These are phyloP conservation scores for Rhopalosiphum padi DNA, from an alignment of 1,140 invertebrate species.

Conservation along the genomic window DNA sequence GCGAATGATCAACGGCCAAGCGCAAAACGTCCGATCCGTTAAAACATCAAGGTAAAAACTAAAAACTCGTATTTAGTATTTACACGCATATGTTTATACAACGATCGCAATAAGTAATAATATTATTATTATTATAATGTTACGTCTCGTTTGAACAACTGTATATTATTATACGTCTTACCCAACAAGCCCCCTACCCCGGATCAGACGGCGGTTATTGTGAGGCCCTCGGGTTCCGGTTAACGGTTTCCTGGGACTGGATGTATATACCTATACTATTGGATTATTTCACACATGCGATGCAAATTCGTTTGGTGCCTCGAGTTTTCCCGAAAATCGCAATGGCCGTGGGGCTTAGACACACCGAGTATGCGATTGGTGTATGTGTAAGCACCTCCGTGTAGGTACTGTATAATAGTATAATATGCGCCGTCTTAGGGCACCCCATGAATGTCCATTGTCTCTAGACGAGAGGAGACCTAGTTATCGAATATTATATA, in stretches of 20 bases:
- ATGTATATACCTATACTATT: neutral
- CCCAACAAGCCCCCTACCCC: neutral
- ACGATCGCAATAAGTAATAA: neutral
- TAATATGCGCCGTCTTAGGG: neutral
- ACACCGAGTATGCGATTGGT: neutral
- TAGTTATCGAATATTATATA: neutral
- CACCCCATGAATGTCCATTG: neutral
- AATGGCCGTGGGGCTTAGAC: neutral
- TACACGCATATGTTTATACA: neutral
- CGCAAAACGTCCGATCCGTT: neutral
- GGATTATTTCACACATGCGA: neutral
- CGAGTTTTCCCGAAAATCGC: neutral
- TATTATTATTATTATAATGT: neutral
- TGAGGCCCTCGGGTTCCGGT: slow-evolving; percentile 23
- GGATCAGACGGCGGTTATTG: too few relatives aligned
- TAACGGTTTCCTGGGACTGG: slow-evolving; percentile 21
- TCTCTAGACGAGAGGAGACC: slow-evolving; percentile 2
- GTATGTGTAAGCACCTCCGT: neutral
- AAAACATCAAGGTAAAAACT: neutral
- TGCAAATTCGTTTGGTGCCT: neutral
- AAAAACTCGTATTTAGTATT: neutral
- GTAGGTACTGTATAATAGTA: neutral
- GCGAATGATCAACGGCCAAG: neutral
- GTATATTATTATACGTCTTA: neutral
- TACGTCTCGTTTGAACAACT: neutral